Percentiles rank a stretch among this genome's conserved stretches.
Conservation (phyloP, 2,797 vertebrate species). For the Pelodytes ibericus region DNA sequence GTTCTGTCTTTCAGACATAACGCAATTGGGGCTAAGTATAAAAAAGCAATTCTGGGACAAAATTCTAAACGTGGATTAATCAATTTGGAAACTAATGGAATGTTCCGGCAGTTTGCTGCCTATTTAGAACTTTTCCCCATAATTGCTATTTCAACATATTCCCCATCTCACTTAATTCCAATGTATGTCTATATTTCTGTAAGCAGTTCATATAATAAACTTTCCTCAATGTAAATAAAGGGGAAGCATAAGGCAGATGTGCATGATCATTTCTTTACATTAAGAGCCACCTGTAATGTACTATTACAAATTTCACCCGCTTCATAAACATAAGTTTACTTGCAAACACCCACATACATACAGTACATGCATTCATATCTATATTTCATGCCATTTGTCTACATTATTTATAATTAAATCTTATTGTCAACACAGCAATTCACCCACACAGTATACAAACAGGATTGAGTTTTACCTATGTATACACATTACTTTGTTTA, state of each 20-base stretch:
- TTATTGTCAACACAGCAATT: conserved; percentile 8
- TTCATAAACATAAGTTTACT: conserved; percentile 4
- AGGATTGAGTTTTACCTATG: conserved; percentile 26
- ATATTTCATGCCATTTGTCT: conserved; percentile 1
- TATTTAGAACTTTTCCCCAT: no score
- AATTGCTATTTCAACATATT: no score
- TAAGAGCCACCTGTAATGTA: background rate
- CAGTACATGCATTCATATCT: background rate
- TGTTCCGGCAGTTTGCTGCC: no score
- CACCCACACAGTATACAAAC: conserved; percentile 27
- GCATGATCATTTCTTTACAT: background rate
- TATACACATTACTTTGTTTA: conserved; percentile 28
- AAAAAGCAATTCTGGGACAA: no score
- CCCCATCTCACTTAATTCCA: conserved; percentile 3
- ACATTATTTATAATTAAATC: conserved; percentile 11
- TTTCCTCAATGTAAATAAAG: conserved; percentile 13
- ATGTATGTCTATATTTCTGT: background rate
- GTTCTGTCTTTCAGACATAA: background rate
- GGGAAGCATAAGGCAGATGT: background rate
- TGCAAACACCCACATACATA: background rate
- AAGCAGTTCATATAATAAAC: background rate
- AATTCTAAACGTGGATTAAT: no score
- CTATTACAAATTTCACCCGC: background rate
- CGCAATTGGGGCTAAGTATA: no score
- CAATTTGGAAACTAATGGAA: no score